A percentile compares a stretch with the other conserved stretches of the same genome.
Evolutionary conservation across 1,140 invertebrate genomes (phyloP).

Genomic region (Anoplolepis gracilipes): DNA sequence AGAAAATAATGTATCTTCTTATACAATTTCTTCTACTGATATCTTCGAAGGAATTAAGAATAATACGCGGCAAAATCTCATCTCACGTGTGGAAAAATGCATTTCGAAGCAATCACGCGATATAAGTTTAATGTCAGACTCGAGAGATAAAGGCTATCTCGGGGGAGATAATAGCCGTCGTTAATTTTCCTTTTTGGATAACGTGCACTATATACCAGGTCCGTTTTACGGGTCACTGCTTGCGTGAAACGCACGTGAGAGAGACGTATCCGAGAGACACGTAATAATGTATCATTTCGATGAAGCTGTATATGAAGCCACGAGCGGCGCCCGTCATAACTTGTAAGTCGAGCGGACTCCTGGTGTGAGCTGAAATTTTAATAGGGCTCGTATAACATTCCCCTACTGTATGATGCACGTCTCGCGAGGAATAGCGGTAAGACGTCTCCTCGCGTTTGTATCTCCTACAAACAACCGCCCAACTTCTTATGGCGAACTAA

Average conservation of each 20-base stretch:
- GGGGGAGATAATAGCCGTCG: constrained; percentile 9
- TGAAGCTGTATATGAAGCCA: constrained; percentile 11
- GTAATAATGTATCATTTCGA: constrained; percentile 55
- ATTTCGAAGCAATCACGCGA: neutral
- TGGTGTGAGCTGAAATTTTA: constrained; percentile 54
- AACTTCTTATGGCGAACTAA: constrained; percentile 40
- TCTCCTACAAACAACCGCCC: constrained; percentile 10
- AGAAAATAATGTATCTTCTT: too few species aligned
- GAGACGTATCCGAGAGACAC: constrained; percentile 19
- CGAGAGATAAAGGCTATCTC: neutral
- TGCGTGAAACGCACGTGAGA: neutral
- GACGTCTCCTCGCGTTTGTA: neutral
- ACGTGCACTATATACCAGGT: neutral
- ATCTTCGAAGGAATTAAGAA: constrained; percentile 7
- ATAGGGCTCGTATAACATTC: constrained; percentile 48
- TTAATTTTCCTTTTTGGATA: constrained; percentile 47
- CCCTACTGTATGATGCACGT: neutral
- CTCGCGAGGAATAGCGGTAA: constrained; percentile 34
- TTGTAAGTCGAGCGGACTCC: constrained; percentile 39
- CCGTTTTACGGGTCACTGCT: neutral
- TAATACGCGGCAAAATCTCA: neutral
- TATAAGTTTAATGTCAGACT: neutral
- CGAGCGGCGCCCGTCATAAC: constrained; percentile 34
- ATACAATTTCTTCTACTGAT: constrained; percentile 5
- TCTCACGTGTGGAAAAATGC: neutral